These are phyloP conservation scores for Trichonephila inaurata DNA, from an alignment of 1,140 invertebrate genomes.

Conservation along the genomic window DNA sequence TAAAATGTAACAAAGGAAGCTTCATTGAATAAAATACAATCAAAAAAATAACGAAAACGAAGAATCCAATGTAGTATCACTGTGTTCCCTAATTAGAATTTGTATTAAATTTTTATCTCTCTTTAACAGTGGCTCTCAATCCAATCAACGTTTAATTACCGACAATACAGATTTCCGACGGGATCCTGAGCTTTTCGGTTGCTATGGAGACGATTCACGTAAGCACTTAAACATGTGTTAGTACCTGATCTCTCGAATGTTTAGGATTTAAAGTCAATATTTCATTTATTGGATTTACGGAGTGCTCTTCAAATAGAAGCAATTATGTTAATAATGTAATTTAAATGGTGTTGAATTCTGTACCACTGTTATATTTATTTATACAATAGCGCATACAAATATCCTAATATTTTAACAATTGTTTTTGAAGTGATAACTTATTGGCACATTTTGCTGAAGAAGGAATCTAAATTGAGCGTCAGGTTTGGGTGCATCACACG, in stretches of 20 bases:
- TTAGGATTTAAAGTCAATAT: background rate
- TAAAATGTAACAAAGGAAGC: too few relatives aligned
- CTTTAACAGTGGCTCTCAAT: background rate
- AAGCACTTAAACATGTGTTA: constrained; percentile 48
- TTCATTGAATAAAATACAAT: background rate
- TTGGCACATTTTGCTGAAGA: too few relatives aligned
- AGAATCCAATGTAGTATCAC: background rate
- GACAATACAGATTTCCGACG: background rate
- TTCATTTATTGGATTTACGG: background rate
- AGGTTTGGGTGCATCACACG: too few relatives aligned
- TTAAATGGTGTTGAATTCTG: background rate
- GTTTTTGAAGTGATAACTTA: background rate
- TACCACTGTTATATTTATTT: background rate
- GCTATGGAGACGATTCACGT: background rate
- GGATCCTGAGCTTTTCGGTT: background rate
- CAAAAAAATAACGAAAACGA: too few relatives aligned
- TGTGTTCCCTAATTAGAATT: constrained; percentile 45
- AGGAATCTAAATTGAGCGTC: too few relatives aligned
- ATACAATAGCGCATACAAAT: background rate
- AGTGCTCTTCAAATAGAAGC: background rate
- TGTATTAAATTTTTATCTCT: constrained; percentile 45
- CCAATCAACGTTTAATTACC: background rate
- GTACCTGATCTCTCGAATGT: background rate
- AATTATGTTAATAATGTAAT: background rate
- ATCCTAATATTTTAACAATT: background rate